A percentile compares a stretch with the other conserved stretches of the same genome.
These are phyloP conservation scores for Fulmarus glacialis DNA, from an alignment of 2,113 vertebrate genomes.

Conservation along the genomic window DNA sequence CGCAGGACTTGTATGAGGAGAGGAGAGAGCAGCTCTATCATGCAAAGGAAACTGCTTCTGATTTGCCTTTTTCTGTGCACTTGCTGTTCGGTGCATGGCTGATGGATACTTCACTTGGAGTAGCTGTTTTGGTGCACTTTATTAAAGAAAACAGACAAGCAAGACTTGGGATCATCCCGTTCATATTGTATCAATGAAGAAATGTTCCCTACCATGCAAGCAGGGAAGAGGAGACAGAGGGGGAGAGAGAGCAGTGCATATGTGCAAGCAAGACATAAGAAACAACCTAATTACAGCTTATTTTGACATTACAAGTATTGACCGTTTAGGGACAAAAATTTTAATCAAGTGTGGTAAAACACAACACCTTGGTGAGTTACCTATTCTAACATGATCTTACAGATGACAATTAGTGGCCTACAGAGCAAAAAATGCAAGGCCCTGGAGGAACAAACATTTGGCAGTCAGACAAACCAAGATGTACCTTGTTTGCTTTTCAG, in stretches of 20 bases:
- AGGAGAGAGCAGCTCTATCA: background rate
- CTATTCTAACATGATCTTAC: background rate
- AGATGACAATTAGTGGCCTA: background rate
- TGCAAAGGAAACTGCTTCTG: background rate
- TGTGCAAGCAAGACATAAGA: background rate
- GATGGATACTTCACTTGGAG: background rate
- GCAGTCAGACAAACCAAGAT: background rate
- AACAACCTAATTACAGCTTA: background rate
- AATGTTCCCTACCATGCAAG: background rate
- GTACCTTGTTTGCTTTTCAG: background rate
- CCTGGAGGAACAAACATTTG: background rate
- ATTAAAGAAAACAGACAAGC: background rate
- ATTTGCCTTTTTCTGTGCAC: background rate
- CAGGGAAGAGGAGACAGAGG: background rate
- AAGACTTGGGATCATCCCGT: background rate
- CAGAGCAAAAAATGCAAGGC: background rate
- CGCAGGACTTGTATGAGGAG: background rate
- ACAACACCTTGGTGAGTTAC: background rate
- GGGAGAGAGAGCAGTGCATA: background rate
- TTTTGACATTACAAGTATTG: background rate
- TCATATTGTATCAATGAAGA: background rate
- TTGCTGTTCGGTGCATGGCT: background rate
- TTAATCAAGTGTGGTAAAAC: background rate
- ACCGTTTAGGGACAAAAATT: background rate
- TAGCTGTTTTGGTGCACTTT: background rate